phyloP scores from a whole-genome alignment of 2,113 vertebrate genomes.

The Menura novaehollandiae region DNA sequence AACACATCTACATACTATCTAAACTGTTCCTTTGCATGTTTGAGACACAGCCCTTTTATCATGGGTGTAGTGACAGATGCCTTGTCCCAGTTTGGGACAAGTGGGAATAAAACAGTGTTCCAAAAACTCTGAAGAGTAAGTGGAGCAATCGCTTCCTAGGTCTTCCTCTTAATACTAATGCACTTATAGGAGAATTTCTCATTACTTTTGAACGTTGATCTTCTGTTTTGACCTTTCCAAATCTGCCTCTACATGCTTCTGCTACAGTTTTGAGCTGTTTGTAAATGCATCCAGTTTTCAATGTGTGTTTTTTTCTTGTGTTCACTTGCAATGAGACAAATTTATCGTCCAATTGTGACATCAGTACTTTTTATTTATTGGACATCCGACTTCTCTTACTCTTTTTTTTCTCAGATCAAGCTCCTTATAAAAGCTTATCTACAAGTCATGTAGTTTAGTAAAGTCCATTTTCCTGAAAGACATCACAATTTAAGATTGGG shows the following conservation, averaged over 20 bases:
- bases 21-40: not conserved
- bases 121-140: not conserved
- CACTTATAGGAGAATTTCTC: not conserved
- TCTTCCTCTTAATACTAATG: not conserved
- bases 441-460: not conserved
- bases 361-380: not conserved
- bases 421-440: not conserved
- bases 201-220: not conserved
- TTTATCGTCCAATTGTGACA: not conserved
- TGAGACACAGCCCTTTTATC: not conserved
- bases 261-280: not conserved
- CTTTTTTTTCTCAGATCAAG: not conserved
- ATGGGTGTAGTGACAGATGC: not conserved
- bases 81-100: not conserved
- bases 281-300: not conserved
- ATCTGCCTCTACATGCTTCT: not conserved
- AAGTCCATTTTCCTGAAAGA: not conserved
- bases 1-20: not conserved
- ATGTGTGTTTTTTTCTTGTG: not conserved
- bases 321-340: not conserved
- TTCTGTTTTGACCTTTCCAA: not conserved
- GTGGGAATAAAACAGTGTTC: not conserved
- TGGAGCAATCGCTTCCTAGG: not conserved
- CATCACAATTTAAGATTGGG: not conserved
- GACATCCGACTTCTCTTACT: not conserved